These are phyloP conservation scores for Candidula unifasciata DNA, from an alignment of 2,888 invertebrate genomes.

Conservation along the genomic window DNA sequence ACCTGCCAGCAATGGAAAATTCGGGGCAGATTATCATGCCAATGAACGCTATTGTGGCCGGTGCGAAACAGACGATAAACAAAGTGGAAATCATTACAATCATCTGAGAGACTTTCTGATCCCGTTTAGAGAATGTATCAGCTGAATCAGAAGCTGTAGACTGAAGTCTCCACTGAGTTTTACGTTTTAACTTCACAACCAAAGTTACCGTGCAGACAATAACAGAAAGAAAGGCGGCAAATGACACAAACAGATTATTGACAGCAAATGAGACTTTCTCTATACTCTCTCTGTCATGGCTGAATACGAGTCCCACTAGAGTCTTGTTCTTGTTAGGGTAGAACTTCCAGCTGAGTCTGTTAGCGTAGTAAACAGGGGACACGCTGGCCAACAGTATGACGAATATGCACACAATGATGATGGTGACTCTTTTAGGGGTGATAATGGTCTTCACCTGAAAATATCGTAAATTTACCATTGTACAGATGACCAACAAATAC, in stretches of 20 bases:
- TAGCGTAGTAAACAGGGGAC: conserved; percentile 23
- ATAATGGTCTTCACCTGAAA: conserved; percentile 6
- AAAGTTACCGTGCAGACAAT: neutral
- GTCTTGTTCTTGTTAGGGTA: conserved; percentile 28
- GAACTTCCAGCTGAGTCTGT: conserved; percentile 11
- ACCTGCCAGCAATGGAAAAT: conserved; percentile 7
- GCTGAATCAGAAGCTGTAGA: neutral
- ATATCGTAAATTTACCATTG: too few relatives aligned
- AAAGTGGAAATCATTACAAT: conserved; percentile 17
- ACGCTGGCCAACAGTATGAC: neutral
- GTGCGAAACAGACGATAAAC: conserved; percentile 6
- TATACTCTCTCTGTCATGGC: neutral
- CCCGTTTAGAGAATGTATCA: neutral
- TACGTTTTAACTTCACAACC: neutral
- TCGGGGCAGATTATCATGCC: conserved; percentile 10
- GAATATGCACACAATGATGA: neutral
- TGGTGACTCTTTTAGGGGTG: neutral
- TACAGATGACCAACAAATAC: too few relatives aligned
- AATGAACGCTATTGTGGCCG: conserved; percentile 15
- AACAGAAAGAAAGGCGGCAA: neutral
- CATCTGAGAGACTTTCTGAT: conserved; percentile 14
- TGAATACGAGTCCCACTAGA: conserved; percentile 11
- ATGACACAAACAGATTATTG: neutral
- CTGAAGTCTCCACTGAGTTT: conserved; percentile 16
- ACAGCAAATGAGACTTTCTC: conserved; percentile 19